Base-by-base conservation (phyloP, 2,797 vertebrate genomes). In the Cephalopachus bancanus region DNA sequence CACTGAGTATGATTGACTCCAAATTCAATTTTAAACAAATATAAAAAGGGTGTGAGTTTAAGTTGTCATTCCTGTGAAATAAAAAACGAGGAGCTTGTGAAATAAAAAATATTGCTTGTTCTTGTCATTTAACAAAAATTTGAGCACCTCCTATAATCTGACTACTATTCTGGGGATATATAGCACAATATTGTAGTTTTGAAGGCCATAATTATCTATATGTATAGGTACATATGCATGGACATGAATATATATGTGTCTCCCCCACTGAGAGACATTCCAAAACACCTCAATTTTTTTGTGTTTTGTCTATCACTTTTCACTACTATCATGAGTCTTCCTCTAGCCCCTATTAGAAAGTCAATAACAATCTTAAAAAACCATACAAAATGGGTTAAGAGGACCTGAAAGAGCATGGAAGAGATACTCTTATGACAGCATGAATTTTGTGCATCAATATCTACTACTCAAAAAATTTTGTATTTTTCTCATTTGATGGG, bases 31-130 rank as follows among this genome's bases (percentile, higher is more conserved):
- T 87, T 84, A 44, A 90, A 93, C 44, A 83, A 64, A 78, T 75
- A 44, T 71, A 65, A 64, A 72, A 83, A 19, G 20, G 3, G 7
- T 17, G n/a, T 51, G 16, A 59, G 15, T 14, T 88, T 62, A 62
- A n/a, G 51, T 64, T 74, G 7, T 44, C 81, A 94, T 94, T 20
- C n/a, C 85, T 71, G 24, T 24, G 89, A 93, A 95, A 91, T 33
- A 57, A 57, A 81, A 89, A 53, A 65, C 71, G 24, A 74, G 22
- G 89, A 89, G 65, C 11, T 74, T 12, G 5, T 53, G 1, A 44
- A 44, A 44, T 44, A 44, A 44, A 44, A 44, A 44, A 7, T 89
- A 20, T 30, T 74, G 15, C 28, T 85, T 49, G 3, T 81, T 84
- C 78, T 83, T 59, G 9, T 91, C 60, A 72, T n/a, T 78, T 93